phyloP scores from a whole-genome alignment of 2,797 vertebrate genomes.

The Ctenopoma kingsleyae region DNA sequence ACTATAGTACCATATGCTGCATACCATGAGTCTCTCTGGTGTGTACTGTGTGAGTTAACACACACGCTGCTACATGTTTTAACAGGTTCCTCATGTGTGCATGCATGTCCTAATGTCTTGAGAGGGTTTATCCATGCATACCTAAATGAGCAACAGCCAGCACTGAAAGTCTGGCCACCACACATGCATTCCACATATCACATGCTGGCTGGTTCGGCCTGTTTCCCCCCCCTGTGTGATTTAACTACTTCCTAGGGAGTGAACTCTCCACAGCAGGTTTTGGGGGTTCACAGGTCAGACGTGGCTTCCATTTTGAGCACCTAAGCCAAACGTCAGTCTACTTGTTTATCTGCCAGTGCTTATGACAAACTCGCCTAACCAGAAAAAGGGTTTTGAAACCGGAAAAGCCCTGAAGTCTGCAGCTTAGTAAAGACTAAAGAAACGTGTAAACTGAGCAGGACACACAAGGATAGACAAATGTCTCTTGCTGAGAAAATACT shows the following conservation, averaged over 20 bases:
- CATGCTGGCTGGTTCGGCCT: constrained; percentile 33
- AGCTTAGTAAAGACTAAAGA: constrained; percentile 32
- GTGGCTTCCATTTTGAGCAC: constrained; percentile 21
- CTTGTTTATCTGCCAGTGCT: constrained; percentile 16
- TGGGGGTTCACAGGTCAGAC: constrained; percentile 47
- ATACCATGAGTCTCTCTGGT: constrained; percentile 8
- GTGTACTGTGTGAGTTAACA: constrained; percentile 16
- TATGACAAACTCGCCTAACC: constrained; percentile 14
- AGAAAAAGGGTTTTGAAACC: constrained; percentile 13
- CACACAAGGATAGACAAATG: constrained; percentile 30
- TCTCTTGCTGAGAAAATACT: constrained; percentile 33
- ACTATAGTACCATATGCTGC: constrained; percentile 21
- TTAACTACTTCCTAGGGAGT: constrained; percentile 54
- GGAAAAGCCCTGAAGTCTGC: constrained; percentile 25
- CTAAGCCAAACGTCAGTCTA: constrained; percentile 16
- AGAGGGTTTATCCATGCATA: constrained; percentile 43
- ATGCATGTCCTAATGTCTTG: constrained; percentile 28
- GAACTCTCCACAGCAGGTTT: constrained; percentile 24
- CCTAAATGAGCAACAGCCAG: constrained; percentile 33
- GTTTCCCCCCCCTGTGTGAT: constrained; percentile 36
- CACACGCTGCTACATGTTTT: constrained; percentile 37
- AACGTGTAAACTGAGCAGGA: constrained; percentile 23
- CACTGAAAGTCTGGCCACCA: constrained; percentile 32
- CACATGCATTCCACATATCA: constrained; percentile 55
- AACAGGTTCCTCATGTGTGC: constrained; percentile 37